These are phyloP conservation scores for Thumatha senex DNA, from an alignment of 2,888 invertebrate genomes.

Conservation along the genomic window DNA sequence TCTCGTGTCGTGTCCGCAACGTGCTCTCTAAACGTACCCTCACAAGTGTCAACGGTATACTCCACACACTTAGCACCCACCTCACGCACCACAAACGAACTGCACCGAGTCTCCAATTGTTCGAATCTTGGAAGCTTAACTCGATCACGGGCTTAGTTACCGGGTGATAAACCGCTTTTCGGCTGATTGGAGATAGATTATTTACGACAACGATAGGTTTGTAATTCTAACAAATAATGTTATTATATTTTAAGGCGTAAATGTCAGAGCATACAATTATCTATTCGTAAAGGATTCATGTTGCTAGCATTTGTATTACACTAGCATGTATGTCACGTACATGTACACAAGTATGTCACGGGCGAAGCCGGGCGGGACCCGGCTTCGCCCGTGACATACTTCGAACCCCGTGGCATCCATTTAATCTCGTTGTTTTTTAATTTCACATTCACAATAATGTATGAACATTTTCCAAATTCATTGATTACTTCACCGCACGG, in stretches of 20 bases:
- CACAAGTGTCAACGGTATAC: constrained; percentile 28
- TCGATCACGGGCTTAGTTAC: constrained; percentile 65
- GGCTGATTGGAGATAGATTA: constrained; percentile 41
- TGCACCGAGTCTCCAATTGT: constrained; percentile 67
- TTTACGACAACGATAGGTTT: constrained; percentile 19
- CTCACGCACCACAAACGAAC: constrained; percentile 70
- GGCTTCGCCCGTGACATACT: too few relatives aligned
- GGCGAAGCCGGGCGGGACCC: too few relatives aligned
- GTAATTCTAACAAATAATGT: not conserved
- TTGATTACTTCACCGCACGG: too few relatives aligned
- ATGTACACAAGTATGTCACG: too few relatives aligned
- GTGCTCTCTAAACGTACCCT: constrained; percentile 5
- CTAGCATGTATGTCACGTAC: too few relatives aligned
- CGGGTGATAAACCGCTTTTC: constrained; percentile 66
- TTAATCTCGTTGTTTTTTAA: too few relatives aligned
- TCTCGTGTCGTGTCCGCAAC: constrained; percentile 28
- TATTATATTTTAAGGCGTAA: not conserved
- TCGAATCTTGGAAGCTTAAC: constrained; percentile 79
- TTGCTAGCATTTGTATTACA: too few relatives aligned
- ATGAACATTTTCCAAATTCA: too few relatives aligned
- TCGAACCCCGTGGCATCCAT: too few relatives aligned
- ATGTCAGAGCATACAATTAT: not conserved
- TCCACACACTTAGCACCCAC: constrained; percentile 41
- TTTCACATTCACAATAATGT: too few relatives aligned
- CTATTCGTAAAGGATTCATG: too few relatives aligned